These are phyloP conservation scores for Engraulis encrasicolus DNA, from an alignment of 2,113 vertebrate genomes.

Conservation along the genomic window DNA sequence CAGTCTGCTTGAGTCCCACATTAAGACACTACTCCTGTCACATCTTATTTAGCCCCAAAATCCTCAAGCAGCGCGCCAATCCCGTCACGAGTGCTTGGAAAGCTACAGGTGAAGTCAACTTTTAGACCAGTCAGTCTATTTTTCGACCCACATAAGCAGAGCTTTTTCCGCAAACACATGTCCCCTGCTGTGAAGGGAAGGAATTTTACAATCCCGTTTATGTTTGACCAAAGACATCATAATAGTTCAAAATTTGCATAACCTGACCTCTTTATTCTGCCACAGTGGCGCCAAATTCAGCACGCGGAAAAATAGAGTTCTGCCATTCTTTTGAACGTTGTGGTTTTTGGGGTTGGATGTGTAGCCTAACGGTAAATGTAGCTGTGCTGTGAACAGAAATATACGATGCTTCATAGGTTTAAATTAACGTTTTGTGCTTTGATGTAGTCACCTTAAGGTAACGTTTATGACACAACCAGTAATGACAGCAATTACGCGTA, in stretches of 20 bases:
- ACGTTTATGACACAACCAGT: neutral
- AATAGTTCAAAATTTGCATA: neutral
- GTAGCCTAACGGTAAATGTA: neutral
- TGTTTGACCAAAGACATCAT: neutral
- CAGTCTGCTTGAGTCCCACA: slow-evolving; percentile 83
- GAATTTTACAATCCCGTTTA: neutral
- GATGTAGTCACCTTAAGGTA: neutral
- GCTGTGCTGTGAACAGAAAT: too few relatives aligned
- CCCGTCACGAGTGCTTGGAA: slow-evolving; percentile 54
- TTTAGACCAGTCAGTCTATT: neutral
- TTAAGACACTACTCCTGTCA: slow-evolving; percentile 88
- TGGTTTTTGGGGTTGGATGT: neutral
- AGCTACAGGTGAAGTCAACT: slow-evolving; percentile 32
- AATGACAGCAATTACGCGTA: neutral
- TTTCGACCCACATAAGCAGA: neutral
- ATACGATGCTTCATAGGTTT: neutral
- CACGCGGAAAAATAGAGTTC: neutral
- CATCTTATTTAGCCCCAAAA: slow-evolving; percentile 83
- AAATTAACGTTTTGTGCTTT: neutral
- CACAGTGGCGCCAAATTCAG: neutral
- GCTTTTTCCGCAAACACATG: slow-evolving; percentile 1
- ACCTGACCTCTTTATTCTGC: neutral
- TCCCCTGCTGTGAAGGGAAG: neutral
- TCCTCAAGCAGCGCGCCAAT: slow-evolving; percentile 68
- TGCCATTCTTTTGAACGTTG: neutral